A percentile compares a stretch with the other conserved stretches of the same genome.
These are phyloP conservation scores for Callithrix jacchus DNA, from an alignment of 2,113 vertebrate genomes.

Conservation along the genomic window DNA sequence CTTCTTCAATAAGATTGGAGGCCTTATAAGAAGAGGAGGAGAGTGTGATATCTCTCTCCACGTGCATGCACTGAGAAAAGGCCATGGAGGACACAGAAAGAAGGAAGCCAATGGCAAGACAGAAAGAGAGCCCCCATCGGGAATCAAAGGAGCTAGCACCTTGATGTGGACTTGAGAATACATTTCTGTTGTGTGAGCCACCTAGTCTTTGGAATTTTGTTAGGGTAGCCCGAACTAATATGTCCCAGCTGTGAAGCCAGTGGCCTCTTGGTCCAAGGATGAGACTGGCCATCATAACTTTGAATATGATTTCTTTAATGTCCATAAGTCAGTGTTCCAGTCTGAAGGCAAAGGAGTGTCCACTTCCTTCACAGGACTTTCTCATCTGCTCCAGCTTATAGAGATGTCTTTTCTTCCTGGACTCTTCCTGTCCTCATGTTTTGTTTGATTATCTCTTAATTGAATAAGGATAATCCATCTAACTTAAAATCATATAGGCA, in stretches of 20 bases:
- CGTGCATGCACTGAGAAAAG: neutral
- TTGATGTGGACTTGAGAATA: neutral
- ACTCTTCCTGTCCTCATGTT: neutral
- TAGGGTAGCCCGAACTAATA: neutral
- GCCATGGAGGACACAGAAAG: neutral
- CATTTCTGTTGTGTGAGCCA: neutral
- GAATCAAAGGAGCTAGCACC: neutral
- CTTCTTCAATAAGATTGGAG: neutral
- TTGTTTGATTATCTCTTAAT: neutral
- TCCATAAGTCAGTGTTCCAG: neutral
- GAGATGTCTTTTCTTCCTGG: neutral
- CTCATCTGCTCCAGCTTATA: neutral
- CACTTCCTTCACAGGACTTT: neutral
- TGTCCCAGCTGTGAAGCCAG: neutral
- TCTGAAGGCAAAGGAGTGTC: neutral
- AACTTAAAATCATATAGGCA: neutral
- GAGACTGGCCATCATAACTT: neutral
- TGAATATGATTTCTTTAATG: neutral
- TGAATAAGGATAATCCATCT: neutral
- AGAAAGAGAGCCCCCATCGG: neutral
- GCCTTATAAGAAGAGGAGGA: neutral
- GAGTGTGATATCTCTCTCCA: neutral
- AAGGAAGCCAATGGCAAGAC: neutral
- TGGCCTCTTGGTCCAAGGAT: neutral
- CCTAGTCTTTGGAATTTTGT: neutral